Conservation (phyloP, 2,888 invertebrate genomes). For the Carpatolechia fugitivella region DNA sequence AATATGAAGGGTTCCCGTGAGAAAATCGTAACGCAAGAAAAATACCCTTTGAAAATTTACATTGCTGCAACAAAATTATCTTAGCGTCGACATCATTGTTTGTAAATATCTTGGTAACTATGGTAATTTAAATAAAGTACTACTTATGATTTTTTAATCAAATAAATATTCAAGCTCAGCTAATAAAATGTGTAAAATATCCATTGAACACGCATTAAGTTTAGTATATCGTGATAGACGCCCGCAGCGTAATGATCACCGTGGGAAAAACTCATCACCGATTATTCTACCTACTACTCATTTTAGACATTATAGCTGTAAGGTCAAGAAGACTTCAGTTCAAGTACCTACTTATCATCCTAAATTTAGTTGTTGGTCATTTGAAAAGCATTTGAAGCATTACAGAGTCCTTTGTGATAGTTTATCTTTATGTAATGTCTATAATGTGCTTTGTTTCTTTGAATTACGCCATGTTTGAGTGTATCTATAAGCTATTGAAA, state of each 20-base stretch:
- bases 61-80: no score
- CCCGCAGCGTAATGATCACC: slow-evolving; percentile 17
- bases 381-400: neutral
- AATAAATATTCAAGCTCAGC: slow-evolving; percentile 5
- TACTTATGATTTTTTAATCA: neutral
- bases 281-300: neutral
- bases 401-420: neutral
- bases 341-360: neutral
- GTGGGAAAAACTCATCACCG: slow-evolving; percentile 16
- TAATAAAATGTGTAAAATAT: slow-evolving; percentile 11
- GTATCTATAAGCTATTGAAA: neutral
- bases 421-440: neutral
- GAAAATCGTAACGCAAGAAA: no score
- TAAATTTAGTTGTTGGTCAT: neutral
- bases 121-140: no score
- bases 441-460: no score
- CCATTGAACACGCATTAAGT: slow-evolving; percentile 3
- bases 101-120: no score
- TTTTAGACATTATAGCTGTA: slow-evolving; percentile 14
- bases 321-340: slow-evolving; percentile 13
- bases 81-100: no score
- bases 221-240: neutral
- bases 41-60: no score
- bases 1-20: no score
- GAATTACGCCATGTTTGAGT: neutral